Evolutionary conservation across 1,140 invertebrate species (phyloP).

Genomic region (Drosophila trapezifrons): DNA sequence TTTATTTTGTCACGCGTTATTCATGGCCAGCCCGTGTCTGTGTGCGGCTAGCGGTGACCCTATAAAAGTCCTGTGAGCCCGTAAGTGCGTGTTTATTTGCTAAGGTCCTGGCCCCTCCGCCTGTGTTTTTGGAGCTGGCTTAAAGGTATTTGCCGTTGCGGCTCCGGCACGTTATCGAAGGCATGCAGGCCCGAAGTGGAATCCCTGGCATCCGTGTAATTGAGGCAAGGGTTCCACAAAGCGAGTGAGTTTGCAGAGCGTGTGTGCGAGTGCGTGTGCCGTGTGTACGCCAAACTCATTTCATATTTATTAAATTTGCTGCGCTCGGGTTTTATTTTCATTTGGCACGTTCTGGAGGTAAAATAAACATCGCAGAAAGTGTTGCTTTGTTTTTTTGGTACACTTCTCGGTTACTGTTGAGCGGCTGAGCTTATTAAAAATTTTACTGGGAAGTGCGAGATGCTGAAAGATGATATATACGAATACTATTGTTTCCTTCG

Average conservation of each 20-base stretch:
- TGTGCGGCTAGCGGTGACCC: slow-evolving; percentile 14
- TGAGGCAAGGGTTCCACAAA: slow-evolving; percentile 64
- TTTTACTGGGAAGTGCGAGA: slow-evolving; percentile 14
- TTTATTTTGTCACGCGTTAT: slow-evolving; percentile 78
- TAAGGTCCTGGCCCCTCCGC: slow-evolving; percentile 19
- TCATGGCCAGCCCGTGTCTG: slow-evolving; percentile 24
- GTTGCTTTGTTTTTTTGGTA: slow-evolving; percentile 39
- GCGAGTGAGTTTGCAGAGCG: not conserved
- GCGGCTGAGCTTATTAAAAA: slow-evolving; percentile 7
- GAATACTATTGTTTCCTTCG: slow-evolving; percentile 11
- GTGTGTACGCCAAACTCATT: slow-evolving; percentile 75
- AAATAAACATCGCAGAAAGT: slow-evolving; percentile 56
- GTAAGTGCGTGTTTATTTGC: slow-evolving; percentile 78
- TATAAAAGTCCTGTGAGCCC: slow-evolving; percentile 60
- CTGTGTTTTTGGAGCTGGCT: slow-evolving; percentile 53
- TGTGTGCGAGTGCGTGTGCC: slow-evolving; percentile 27
- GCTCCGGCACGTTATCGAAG: slow-evolving; percentile 69
- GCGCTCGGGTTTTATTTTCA: slow-evolving; percentile 74
- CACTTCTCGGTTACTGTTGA: not conserved
- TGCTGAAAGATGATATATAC: slow-evolving; percentile 12
- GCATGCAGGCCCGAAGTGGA: slow-evolving; percentile 47
- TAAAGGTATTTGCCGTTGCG: slow-evolving; percentile 61
- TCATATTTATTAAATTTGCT: slow-evolving; percentile 80
- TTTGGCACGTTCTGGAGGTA: slow-evolving; percentile 71
- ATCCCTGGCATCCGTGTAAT: slow-evolving; percentile 57